Evolutionary conservation across 1,140 invertebrate genomes (phyloP).

Genomic region (Drosophila takahashii): DNA sequence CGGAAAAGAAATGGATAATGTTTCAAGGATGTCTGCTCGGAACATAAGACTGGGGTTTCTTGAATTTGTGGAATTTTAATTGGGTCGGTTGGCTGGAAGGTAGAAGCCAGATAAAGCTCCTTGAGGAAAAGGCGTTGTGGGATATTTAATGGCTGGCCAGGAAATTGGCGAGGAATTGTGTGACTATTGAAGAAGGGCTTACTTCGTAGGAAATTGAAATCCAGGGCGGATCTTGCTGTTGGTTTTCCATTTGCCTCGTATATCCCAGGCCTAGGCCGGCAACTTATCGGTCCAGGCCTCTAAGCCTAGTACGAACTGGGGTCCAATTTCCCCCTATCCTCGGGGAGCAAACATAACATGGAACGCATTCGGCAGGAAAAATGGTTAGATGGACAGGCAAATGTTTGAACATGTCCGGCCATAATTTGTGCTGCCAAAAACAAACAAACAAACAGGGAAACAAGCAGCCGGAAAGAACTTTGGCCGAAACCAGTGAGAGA

Average conservation of each 20-base stretch:
- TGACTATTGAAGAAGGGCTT: conserved; percentile 17
- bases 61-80: conserved; percentile 65
- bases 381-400: conserved; percentile 44
- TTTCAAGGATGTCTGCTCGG: conserved; percentile 46
- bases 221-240: conserved; percentile 7
- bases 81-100: conserved; percentile 28
- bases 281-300: conserved; percentile 23
- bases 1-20: conserved; percentile 40
- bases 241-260: not conserved
- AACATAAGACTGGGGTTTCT: conserved; percentile 34
- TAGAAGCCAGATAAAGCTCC: conserved; percentile 14
- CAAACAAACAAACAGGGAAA: conserved; percentile 39
- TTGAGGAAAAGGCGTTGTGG: conserved; percentile 2
- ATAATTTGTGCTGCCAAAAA: conserved; percentile 81
- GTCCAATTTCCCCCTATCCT: conserved; percentile 15
- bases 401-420: conserved; percentile 60
- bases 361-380: conserved; percentile 37
- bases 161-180: conserved; percentile 31
- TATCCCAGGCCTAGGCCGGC: conserved; percentile 22
- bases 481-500: conserved; percentile 38
- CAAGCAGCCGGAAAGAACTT: conserved; percentile 53
- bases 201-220: conserved; percentile 21
- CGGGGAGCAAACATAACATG: conserved; percentile 17
- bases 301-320: conserved; percentile 12
- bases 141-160: conserved; percentile 26